Evolutionary conservation across 2,888 invertebrate genomes (phyloP).

Genomic region (Melangyna quadrimaculata): DNA sequence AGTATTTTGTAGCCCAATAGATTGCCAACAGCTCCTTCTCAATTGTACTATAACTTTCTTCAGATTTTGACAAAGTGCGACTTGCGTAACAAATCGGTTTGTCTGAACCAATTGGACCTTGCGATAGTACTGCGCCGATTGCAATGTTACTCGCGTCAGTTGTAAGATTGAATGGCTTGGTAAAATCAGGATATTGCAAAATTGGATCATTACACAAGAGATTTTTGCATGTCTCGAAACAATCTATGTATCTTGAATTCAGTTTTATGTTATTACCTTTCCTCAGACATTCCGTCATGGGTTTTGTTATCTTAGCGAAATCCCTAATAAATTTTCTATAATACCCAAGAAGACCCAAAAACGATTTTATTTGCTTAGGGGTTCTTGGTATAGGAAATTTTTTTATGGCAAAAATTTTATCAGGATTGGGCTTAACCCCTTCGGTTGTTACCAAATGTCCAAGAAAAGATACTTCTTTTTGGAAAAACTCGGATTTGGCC

Average conservation of each 20-base stretch:
- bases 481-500: not conserved
- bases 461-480: no score
- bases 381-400: conserved; percentile 6
- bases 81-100: conserved; percentile 74
- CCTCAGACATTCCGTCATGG: conserved; percentile 10
- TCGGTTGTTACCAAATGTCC: no score
- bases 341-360: not conserved
- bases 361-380: not conserved
- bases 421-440: conserved; percentile 1
- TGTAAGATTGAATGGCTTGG: conserved; percentile 56
- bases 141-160: conserved; percentile 66
- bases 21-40: conserved; percentile 74
- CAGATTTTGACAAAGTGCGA: conserved; percentile 72
- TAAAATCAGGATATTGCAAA: conserved; percentile 43
- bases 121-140: conserved; percentile 58
- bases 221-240: conserved; percentile 4
- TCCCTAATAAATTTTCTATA: conserved; percentile 18
- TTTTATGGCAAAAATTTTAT: conserved; percentile 10
- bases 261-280: not conserved
- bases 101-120: conserved; percentile 55
- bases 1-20: conserved; percentile 43
- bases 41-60: conserved; percentile 72
- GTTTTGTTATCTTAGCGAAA: conserved; percentile 28
- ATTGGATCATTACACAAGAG: conserved; percentile 12
- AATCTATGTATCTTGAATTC: not conserved